Percentiles rank a stretch among this genome's conserved stretches.
phyloP scores from a whole-genome alignment of 2,888 invertebrate genomes.

The Pterostichus madidus region DNA sequence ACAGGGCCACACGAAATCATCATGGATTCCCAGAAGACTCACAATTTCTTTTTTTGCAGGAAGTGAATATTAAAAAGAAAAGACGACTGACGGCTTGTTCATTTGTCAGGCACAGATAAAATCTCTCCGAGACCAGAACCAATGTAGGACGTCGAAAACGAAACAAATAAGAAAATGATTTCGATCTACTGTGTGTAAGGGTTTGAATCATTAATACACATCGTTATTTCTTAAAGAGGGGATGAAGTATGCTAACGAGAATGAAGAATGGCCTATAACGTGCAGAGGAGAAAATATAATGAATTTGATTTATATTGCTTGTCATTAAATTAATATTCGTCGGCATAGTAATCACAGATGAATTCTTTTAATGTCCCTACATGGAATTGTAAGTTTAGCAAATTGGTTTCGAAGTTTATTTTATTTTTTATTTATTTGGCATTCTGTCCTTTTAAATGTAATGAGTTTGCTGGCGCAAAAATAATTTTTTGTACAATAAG shows the following conservation, averaged over 20 bases:
- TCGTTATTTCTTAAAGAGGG: constrained; percentile 13
- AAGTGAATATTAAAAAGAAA: constrained; percentile 46
- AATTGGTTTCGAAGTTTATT: too few relatives aligned
- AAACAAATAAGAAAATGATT: constrained; percentile 43
- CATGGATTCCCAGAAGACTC: constrained; percentile 11
- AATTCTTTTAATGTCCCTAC: too few relatives aligned
- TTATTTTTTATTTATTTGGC: too few relatives aligned
- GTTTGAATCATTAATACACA: constrained; percentile 16
- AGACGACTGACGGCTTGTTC: constrained; percentile 34
- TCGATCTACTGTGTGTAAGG: constrained; percentile 9
- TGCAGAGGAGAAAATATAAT: background rate
- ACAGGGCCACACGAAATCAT: constrained; percentile 12
- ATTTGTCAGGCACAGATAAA: constrained; percentile 43
- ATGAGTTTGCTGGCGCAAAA: too few relatives aligned
- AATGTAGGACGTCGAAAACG: background rate
- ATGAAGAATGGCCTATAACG: background rate
- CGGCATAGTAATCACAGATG: too few relatives aligned
- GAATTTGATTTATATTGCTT: too few relatives aligned
- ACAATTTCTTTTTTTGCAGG: constrained; percentile 35
- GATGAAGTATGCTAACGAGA: background rate
- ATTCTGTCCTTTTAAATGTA: too few relatives aligned
- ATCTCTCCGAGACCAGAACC: background rate
- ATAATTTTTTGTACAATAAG: too few relatives aligned
- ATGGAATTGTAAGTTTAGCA: too few relatives aligned
- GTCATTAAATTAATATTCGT: too few relatives aligned